phyloP scores from a whole-genome alignment of 2,888 invertebrate genomes.

The Hypomecis punctinalis region DNA sequence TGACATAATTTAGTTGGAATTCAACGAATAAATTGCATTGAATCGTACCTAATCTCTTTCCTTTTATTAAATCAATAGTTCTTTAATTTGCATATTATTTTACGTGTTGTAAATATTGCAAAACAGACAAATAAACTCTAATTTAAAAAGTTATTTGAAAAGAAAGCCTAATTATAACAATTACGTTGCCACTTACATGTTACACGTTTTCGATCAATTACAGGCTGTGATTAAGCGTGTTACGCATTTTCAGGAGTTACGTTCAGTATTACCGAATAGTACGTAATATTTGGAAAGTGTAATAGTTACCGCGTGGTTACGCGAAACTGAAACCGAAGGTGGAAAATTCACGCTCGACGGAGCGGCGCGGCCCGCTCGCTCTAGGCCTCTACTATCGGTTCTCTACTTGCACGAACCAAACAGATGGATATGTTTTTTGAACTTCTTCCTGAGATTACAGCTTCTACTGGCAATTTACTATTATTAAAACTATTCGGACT shows the following conservation, averaged over 20 bases:
- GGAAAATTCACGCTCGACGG: constrained; percentile 80
- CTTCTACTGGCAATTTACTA: too few species aligned
- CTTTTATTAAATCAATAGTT: too few species aligned
- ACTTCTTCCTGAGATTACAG: too few species aligned
- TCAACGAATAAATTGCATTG: background rate
- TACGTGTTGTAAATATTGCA: too few species aligned
- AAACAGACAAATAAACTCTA: too few species aligned
- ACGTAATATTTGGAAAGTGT: constrained; percentile 81
- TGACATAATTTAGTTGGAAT: constrained; percentile 8
- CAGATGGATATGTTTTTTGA: too few species aligned
- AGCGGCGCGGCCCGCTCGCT: constrained; percentile 58
- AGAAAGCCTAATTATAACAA: constrained; percentile 39
- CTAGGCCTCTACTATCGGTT: constrained; percentile 15
- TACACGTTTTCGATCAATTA: constrained; percentile 35
- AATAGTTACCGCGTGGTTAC: constrained; percentile 78
- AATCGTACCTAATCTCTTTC: too few species aligned
- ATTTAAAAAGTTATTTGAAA: background rate
- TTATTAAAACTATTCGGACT: too few species aligned
- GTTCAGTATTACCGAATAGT: constrained; percentile 74
- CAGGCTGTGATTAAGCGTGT: constrained; percentile 45
- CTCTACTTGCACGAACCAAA: constrained; percentile 1
- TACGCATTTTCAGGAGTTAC: constrained; percentile 70
- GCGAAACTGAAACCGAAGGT: constrained; percentile 81
- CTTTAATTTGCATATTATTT: too few species aligned
- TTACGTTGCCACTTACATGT: constrained; percentile 12